Base-by-base conservation (phyloP, 2,113 vertebrate species). In the Lates calcarifer region DNA sequence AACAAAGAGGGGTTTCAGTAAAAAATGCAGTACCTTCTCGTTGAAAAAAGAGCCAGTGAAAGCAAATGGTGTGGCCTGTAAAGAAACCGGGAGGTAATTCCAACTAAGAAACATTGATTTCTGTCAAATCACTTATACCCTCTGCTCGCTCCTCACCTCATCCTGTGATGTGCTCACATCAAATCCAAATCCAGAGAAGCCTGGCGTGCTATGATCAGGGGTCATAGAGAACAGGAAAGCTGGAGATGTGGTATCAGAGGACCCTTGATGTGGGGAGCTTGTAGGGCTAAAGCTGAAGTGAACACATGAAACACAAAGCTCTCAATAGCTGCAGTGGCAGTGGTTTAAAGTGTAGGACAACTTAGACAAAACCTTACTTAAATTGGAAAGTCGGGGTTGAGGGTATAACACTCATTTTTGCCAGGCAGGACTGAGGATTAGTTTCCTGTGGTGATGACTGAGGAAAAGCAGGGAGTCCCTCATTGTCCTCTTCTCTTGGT, bases 171-270 rank as follows among this genome's bases (percentile, higher is more conserved):
- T 74, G 28, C 75, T 83, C 18, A 47, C 13, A n/a, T 94, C 89
- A 78, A 95, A 94, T 35, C 78, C 85, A 84, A 95, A 94, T 12
- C 87, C 93, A 35, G 91, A 29, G 90, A 94, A 95, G n/a, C 49
- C 78, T 0, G 93, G 79, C 6, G 90, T 94, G 84, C 81, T 87
- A 0, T 92, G 82, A 20, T 75, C 87, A 28, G 94, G 84, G 77
- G 79, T 93, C 65, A 90, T 28, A 31, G 92, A 86, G 83, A 95
- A 95, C 31, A 80, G 41, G 60, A 95, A 95, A 20, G 82, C 86
- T 83, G 95, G 92, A 69, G 93, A 94, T 79, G 89, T 93, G 51
- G n/a, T 69, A 5, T 89, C 88, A n/a, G 89, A 76, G 14, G 45
- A 53, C 63, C 77, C 70, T 43, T 5, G 60, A 57, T 56, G 53